These are phyloP conservation scores for Zosterops pallidus DNA, from an alignment of 2,113 vertebrate genomes.

Conservation along the genomic window DNA sequence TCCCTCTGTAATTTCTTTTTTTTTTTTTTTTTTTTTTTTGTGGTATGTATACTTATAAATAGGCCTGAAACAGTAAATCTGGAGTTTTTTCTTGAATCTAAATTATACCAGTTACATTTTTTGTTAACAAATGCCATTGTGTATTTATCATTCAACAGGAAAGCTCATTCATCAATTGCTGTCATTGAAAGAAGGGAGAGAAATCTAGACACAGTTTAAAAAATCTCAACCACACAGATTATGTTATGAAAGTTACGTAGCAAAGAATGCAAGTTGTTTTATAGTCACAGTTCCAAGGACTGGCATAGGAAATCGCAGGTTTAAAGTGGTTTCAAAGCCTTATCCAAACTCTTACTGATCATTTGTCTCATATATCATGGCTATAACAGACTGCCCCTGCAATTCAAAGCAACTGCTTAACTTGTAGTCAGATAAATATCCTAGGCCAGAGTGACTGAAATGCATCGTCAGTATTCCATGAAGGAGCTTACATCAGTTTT, in stretches of 20 bases:
- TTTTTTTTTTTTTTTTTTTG: not conserved
- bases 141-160: not conserved
- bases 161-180: not conserved
- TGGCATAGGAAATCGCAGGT: not conserved
- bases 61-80: not conserved
- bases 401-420: not conserved
- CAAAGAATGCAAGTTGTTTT: not conserved
- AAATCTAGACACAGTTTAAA: not conserved
- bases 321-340: not conserved
- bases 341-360: not conserved
- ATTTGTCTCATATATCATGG: not conserved
- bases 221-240: not conserved
- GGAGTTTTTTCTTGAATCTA: not conserved
- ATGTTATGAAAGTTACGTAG: not conserved
- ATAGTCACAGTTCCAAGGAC: not conserved
- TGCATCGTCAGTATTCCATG: not conserved
- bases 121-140: not conserved
- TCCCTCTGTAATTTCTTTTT: not conserved
- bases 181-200: not conserved
- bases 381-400: not conserved
- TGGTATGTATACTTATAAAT: not conserved
- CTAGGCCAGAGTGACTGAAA: not conserved
- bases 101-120: not conserved
- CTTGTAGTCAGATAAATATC: not conserved
- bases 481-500: not conserved